These are phyloP conservation scores for Marronus borbonicus DNA, from an alignment of 2,888 invertebrate genomes.

Conservation along the genomic window DNA sequence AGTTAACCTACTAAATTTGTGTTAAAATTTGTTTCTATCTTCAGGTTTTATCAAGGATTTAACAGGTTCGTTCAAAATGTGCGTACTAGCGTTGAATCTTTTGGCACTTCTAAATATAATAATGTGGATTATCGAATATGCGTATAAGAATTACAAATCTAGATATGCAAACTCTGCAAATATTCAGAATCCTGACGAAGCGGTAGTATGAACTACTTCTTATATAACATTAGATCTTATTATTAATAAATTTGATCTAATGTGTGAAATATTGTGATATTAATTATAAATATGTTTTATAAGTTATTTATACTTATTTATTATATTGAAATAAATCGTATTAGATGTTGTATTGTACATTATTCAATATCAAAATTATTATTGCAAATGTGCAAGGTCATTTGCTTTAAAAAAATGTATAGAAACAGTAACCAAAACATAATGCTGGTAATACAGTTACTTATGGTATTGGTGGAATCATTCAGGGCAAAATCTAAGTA, in stretches of 20 bases:
- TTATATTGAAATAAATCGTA: background rate
- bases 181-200: background rate
- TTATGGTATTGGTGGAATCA: no score
- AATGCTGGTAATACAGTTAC: no score
- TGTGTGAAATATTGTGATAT: conserved; percentile 2
- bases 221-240: no score
- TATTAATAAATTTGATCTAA: background rate
- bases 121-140: conserved; percentile 44
- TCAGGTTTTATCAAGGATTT: conserved; percentile 43
- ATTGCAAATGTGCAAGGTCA: no score
- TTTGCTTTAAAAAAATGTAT: no score
- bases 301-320: conserved; percentile 6
- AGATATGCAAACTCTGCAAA: background rate
- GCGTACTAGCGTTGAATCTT: conserved; percentile 39
- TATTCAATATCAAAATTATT: no score
- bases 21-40: conserved; percentile 42
- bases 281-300: background rate
- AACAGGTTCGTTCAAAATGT: conserved; percentile 38
- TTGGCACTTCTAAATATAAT: conserved; percentile 33
- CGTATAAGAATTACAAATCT: conserved; percentile 45
- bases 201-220: no score
- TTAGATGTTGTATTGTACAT: no score
- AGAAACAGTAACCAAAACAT: no score
- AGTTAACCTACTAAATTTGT: background rate
- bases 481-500: no score